Percentiles rank a stretch among this genome's conserved stretches.
Evolutionary conservation across 1,140 invertebrate species (phyloP).

Genomic region (Euura saliciscinereae): DNA sequence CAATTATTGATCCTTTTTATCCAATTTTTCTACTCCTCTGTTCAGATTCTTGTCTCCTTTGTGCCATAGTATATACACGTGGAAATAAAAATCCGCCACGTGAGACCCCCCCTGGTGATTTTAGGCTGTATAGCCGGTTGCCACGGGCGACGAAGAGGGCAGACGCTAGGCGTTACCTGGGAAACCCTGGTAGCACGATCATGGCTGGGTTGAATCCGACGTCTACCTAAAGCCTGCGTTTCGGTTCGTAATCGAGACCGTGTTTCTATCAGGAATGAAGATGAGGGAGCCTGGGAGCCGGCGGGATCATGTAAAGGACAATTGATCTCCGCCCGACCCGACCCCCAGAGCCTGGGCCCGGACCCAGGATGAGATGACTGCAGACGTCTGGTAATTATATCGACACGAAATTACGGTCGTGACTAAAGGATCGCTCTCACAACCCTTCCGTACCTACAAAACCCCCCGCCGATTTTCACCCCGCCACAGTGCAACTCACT

Average conservation of each 20-base stretch:
- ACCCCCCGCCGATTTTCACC: neutral
- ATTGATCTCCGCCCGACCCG: neutral
- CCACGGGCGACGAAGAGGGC: constrained; percentile 41
- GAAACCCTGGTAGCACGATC: constrained; percentile 30
- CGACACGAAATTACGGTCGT: constrained; percentile 3
- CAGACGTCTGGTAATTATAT: neutral
- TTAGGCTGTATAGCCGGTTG: constrained; percentile 37
- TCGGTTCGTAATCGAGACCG: no score
- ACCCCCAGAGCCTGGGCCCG: neutral
- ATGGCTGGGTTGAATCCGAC: no score
- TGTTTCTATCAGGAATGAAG: no score
- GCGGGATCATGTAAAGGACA: no score
- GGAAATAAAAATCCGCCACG: constrained; percentile 23
- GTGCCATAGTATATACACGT: no score
- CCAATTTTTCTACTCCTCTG: no score
- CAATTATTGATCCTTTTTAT: no score
- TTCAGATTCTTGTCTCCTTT: no score
- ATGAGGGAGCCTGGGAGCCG: no score
- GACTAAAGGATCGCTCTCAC: neutral
- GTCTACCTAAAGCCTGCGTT: no score
- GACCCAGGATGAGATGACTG: neutral
- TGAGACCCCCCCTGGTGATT: constrained; percentile 18
- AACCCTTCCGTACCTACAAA: neutral
- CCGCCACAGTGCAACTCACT: neutral
- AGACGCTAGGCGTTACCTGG: constrained; percentile 43